phyloP scores from a whole-genome alignment of 2,113 vertebrate genomes.

The Hemichromis elongatus region DNA sequence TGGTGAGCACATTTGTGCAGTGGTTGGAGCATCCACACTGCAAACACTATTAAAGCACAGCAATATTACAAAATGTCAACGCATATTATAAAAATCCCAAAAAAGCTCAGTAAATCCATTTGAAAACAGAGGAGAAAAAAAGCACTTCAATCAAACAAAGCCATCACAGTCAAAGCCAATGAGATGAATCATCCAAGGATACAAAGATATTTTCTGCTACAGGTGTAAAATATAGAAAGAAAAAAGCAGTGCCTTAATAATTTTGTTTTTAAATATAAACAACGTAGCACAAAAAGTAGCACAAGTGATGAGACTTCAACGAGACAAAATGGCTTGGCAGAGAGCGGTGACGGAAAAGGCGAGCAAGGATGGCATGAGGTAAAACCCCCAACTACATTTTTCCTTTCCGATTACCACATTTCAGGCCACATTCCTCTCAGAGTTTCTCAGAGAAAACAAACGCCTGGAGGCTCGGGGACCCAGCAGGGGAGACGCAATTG shows the following conservation, averaged over 20 bases:
- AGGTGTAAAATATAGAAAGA: neutral
- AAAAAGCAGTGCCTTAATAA: neutral
- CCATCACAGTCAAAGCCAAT: neutral
- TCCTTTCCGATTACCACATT: neutral
- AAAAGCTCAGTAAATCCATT: neutral
- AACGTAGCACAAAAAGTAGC: neutral
- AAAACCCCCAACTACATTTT: neutral
- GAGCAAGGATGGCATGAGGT: neutral
- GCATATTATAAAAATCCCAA: neutral
- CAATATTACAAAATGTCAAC: neutral
- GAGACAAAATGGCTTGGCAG: neutral
- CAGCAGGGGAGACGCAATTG: slow-evolving; percentile 30
- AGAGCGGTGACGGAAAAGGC: neutral
- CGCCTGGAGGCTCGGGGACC: neutral
- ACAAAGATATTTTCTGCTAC: neutral
- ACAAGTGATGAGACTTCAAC: neutral
- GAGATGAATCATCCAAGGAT: neutral
- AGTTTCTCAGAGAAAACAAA: slow-evolving; percentile 32
- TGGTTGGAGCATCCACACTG: neutral
- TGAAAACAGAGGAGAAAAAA: neutral
- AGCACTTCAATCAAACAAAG: neutral
- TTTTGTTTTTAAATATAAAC: neutral
- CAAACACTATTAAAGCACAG: neutral
- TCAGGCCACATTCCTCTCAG: slow-evolving; percentile 12
- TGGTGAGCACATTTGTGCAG: neutral